phyloP scores from a whole-genome alignment of 2,888 invertebrate genomes.

The Lithophane socia region DNA sequence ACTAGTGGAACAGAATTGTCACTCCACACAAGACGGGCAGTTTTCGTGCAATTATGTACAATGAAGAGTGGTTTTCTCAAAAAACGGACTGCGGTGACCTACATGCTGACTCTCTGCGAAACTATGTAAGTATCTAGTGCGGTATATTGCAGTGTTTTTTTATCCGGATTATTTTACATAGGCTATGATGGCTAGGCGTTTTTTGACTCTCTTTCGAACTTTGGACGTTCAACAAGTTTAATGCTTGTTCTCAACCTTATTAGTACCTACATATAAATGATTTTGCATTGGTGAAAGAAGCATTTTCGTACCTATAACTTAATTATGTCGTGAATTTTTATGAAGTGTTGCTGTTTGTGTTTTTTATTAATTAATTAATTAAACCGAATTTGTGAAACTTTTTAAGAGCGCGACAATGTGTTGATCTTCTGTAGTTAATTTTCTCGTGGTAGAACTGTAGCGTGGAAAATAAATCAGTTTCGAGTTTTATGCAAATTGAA shows the following conservation, averaged over 20 bases:
- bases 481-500: conserved; percentile 58
- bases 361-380: no score
- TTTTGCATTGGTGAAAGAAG: background rate
- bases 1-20: conserved; percentile 32
- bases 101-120: no score
- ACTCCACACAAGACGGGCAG: background rate
- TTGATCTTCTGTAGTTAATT: conserved; percentile 14
- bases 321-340: background rate
- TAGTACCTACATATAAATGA: background rate
- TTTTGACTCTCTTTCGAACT: background rate
- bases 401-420: background rate
- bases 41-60: background rate
- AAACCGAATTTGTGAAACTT: background rate
- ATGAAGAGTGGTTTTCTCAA: conserved; percentile 8
- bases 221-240: background rate
- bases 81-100: background rate
- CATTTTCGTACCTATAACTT: background rate
- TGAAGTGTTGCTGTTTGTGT: no score
- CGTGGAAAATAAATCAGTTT: conserved; percentile 54
- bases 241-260: background rate
- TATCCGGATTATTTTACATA: background rate
- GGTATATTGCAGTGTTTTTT: background rate
- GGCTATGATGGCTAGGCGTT: no score
- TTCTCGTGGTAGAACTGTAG: conserved; percentile 2
- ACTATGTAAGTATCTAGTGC: conserved; percentile 12